phyloP scores from a whole-genome alignment of 2,113 vertebrate genomes.

The Macquaria ambigua region DNA sequence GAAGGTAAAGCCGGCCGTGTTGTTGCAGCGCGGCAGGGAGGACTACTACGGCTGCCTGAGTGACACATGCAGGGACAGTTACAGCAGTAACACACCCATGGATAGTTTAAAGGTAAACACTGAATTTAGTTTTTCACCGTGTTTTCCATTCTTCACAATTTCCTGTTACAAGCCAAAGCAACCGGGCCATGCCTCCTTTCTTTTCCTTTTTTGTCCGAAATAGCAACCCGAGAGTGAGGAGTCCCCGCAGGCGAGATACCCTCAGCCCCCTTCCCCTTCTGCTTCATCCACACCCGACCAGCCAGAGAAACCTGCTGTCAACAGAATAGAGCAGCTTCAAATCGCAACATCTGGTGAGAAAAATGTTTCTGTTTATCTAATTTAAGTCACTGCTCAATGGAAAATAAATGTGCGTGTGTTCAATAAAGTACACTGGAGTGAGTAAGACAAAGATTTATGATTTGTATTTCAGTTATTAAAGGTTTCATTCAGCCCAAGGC shows the following conservation, averaged over 20 bases:
- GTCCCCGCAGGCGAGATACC: constrained; percentile 75
- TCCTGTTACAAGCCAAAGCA: background rate
- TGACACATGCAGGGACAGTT: constrained; percentile 55
- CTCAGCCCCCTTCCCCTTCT: constrained; percentile 47
- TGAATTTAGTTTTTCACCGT: background rate
- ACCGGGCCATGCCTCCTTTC: background rate
- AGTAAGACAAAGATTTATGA: constrained; percentile 2
- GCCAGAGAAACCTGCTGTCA: constrained; percentile 32
- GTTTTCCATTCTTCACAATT: background rate
- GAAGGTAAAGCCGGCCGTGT: constrained; percentile 61
- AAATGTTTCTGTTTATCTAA: constrained; percentile 5
- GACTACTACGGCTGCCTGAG: constrained; percentile 84
- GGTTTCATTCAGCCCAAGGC: constrained; percentile 60
- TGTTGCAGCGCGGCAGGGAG: constrained; percentile 55
- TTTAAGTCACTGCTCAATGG: constrained; percentile 14
- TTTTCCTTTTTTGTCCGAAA: constrained; percentile 8
- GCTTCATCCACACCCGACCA: constrained; percentile 32
- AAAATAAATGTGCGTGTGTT: background rate
- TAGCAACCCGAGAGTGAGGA: constrained; percentile 82
- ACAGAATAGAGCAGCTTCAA: constrained; percentile 74
- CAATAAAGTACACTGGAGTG: background rate
- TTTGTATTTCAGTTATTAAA: constrained; percentile 74
- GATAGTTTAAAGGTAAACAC: constrained; percentile 82
- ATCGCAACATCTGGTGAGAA: constrained; percentile 78
- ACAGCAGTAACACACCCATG: constrained; percentile 68